These are phyloP conservation scores for Octodonta nipae DNA, from an alignment of 2,888 invertebrate species.

Conservation along the genomic window DNA sequence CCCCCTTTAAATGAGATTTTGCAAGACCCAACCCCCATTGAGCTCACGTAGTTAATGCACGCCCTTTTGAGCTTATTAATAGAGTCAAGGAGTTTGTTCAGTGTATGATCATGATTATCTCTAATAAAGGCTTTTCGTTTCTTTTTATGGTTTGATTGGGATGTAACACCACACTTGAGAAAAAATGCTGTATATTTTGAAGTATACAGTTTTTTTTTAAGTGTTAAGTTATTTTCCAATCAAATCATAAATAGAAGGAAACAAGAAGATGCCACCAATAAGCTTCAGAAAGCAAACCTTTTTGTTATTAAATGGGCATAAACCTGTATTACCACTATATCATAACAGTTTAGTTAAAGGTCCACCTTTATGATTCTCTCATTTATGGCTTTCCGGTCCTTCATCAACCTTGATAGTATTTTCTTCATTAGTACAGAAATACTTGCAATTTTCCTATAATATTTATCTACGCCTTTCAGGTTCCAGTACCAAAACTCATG, in stretches of 20 bases:
- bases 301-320: slow-evolving; percentile 1
- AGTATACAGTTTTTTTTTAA: no score
- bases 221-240: no score
- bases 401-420: background rate
- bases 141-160: no score
- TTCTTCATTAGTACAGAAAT: background rate
- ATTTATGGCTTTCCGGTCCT: background rate
- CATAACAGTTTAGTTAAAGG: background rate
- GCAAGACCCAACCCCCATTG: background rate
- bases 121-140: no score
- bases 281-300: no score
- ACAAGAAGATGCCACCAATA: no score
- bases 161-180: no score
- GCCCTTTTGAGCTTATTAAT: background rate
- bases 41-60: background rate
- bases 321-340: slow-evolving; percentile 1
- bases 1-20: background rate
- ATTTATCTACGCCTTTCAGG: slow-evolving; percentile 1
- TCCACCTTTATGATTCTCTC: slow-evolving; percentile 1
- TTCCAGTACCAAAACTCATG: slow-evolving; percentile 1
- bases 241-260: no score
- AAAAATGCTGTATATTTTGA: no score
- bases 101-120: background rate
- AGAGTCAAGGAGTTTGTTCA: background rate
- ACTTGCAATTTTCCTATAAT: no score